phyloP scores from a whole-genome alignment of 2,113 vertebrate genomes.

The Solea solea region DNA sequence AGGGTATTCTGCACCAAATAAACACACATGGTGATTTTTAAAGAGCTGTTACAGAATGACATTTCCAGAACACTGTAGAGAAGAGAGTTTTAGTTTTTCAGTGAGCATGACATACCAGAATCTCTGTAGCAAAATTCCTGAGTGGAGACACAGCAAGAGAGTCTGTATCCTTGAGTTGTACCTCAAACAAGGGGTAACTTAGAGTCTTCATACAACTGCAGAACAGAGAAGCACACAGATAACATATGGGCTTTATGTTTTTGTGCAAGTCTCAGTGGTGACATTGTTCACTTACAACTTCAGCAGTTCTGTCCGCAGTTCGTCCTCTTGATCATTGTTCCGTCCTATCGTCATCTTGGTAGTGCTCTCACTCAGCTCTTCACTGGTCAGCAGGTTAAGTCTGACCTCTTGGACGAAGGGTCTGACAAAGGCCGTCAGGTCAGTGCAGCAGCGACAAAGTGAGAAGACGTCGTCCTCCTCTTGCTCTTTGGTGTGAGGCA shows the following conservation, averaged over 20 bases:
- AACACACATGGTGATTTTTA: not conserved
- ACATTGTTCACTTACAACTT: conserved; percentile 87
- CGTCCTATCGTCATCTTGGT: not conserved
- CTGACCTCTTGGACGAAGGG: conserved; percentile 89
- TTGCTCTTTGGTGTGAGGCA: conserved; percentile 89
- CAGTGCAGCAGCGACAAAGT: conserved; percentile 87
- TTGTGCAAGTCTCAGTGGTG: not conserved
- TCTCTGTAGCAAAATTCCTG: conserved; percentile 86
- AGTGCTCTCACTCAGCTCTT: not conserved
- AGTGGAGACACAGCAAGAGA: conserved; percentile 84
- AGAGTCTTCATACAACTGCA: conserved; percentile 93
- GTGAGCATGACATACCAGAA: conserved; percentile 83
- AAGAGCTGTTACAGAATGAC: not conserved
- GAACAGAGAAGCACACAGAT: conserved; percentile 3
- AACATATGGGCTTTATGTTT: not conserved
- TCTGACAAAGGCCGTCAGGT: conserved; percentile 84
- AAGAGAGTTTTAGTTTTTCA: not conserved
- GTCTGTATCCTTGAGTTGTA: conserved; percentile 85
- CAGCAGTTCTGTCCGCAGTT: conserved; percentile 89
- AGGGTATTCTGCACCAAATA: conserved; percentile 53
- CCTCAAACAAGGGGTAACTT: conserved; percentile 86
- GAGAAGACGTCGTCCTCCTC: conserved; percentile 86
- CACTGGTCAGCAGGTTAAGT: conserved; percentile 54
- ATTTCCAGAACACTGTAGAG: not conserved
- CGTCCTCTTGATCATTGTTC: conserved; percentile 65